Conservation (phyloP, 2,888 invertebrate species). For the Heliconius ismenius region DNA sequence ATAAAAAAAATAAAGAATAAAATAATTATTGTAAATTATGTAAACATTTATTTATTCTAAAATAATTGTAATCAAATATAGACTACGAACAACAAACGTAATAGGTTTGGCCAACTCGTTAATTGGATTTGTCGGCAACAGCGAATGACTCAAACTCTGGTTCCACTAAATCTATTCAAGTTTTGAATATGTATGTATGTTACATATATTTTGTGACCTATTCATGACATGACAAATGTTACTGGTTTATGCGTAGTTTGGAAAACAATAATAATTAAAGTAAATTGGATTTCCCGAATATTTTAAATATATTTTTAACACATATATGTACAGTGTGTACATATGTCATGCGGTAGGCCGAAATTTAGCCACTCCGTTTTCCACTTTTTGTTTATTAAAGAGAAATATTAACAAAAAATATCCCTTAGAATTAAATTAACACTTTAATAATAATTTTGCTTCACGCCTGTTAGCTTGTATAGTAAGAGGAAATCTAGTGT, state of each 20-base stretch:
- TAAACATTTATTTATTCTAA: not conserved
- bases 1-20: too few species aligned
- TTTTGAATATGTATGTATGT: constrained; percentile 9
- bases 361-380: too few species aligned
- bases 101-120: constrained; percentile 15
- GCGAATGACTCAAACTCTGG: not conserved
- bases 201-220: not conserved
- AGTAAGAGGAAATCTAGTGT: too few species aligned
- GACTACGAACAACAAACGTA: constrained; percentile 4
- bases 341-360: too few species aligned
- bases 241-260: not conserved
- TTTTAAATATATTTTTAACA: not conserved
- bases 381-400: too few species aligned
- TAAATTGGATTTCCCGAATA: not conserved
- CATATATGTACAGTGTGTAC: not conserved
- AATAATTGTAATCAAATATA: not conserved
- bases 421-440: too few species aligned
- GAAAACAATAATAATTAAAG: not conserved
- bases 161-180: constrained; percentile 3
- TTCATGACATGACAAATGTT: constrained; percentile 8
- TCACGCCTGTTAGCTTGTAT: too few species aligned
- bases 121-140: constrained; percentile 25
- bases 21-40: not conserved
- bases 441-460: too few species aligned
- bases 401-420: too few species aligned